Evolutionary conservation across 1,140 invertebrate species (phyloP).

Genomic region (Lamellibrachia luymesi): DNA sequence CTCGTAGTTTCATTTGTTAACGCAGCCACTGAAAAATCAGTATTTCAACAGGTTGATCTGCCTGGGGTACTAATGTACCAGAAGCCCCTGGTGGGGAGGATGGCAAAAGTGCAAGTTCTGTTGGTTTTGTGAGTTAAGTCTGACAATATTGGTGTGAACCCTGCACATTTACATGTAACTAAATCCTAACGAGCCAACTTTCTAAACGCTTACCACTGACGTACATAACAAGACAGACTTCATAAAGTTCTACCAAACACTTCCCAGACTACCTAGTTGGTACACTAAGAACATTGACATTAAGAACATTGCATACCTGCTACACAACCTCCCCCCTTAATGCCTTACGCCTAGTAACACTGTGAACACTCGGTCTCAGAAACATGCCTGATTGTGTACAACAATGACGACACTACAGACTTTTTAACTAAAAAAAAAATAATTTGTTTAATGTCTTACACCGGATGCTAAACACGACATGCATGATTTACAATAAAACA

Average conservation of each 20-base stretch:
- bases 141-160: background rate
- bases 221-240: background rate
- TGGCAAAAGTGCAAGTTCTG: no score
- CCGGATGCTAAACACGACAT: no score
- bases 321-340: background rate
- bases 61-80: no score
- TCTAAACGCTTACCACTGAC: background rate
- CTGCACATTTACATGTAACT: background rate
- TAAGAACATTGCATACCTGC: background rate
- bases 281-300: background rate
- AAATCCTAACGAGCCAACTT: background rate
- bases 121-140: background rate
- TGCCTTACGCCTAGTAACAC: background rate
- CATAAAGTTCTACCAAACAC: background rate
- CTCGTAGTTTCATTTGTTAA: no score
- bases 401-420: background rate
- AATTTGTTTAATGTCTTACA: no score
- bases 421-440: no score
- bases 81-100: no score
- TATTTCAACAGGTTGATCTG: no score
- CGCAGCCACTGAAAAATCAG: no score
- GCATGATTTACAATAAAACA: no score
- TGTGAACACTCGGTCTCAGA: background rate
- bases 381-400: background rate
- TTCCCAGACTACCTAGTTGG: background rate